phyloP scores from a whole-genome alignment of 2,113 vertebrate species.

The Hydrochoerus hydrochaeris region DNA sequence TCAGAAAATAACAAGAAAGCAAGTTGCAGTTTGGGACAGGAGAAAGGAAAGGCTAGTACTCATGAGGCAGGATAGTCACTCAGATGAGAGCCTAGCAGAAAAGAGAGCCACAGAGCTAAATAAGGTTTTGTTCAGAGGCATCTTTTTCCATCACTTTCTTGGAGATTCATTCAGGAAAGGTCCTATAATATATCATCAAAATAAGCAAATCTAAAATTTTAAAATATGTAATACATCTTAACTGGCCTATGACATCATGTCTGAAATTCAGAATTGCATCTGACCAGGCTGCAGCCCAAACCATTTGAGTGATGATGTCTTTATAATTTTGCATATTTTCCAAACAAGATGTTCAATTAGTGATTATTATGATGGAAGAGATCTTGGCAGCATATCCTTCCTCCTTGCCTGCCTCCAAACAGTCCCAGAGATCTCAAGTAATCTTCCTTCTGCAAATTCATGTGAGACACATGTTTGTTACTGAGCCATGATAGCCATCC shows the following conservation, averaged over 20 bases:
- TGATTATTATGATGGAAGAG: constrained; percentile 58
- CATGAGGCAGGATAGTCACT: neutral
- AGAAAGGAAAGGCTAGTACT: neutral
- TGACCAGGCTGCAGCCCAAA: constrained; percentile 7
- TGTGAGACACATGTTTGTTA: constrained; percentile 29
- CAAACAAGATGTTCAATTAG: constrained; percentile 66
- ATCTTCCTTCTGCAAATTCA: constrained; percentile 43
- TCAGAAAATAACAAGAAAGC: neutral
- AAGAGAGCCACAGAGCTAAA: neutral
- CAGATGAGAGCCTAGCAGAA: neutral
- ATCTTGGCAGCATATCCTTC: neutral
- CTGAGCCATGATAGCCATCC: neutral
- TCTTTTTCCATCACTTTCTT: constrained; percentile 27
- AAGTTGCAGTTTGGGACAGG: neutral
- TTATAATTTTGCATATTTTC: constrained; percentile 70
- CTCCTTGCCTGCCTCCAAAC: constrained; percentile 13
- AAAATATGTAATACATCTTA: constrained; percentile 46
- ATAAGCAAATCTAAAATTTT: constrained; percentile 43
- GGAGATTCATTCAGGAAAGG: neutral
- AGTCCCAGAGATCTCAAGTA: constrained; percentile 49
- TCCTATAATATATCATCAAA: neutral
- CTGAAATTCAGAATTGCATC: constrained; percentile 59
- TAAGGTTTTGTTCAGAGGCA: neutral
- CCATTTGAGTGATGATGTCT: constrained; percentile 61
- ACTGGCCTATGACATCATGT: constrained; percentile 56